Conservation (phyloP, 2,888 invertebrate species). For the Xestia xanthographa region DNA sequence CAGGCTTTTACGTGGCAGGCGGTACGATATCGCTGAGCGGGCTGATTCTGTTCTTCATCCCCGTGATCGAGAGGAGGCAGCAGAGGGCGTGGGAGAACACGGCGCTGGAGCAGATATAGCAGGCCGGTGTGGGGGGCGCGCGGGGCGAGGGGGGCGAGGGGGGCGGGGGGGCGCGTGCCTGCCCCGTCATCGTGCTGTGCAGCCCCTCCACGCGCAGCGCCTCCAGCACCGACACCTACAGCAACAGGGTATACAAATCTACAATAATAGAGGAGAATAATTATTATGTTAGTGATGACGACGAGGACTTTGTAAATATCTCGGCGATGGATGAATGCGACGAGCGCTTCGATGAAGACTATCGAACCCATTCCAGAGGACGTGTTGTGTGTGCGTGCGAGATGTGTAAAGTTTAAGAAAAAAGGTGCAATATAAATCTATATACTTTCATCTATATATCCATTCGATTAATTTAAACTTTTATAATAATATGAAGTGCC, state of each 20-base stretch:
- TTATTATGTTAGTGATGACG: conserved; percentile 75
- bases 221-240: conserved; percentile 81
- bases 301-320: conserved; percentile 81
- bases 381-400: conserved; percentile 77
- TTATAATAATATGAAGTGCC: conserved; percentile 59
- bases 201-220: conserved; percentile 83
- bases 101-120: conserved; percentile 86
- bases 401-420: conserved; percentile 73
- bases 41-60: conserved; percentile 96
- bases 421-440: conserved; percentile 78
- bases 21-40: conserved; percentile 96
- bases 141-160: conserved; percentile 64
- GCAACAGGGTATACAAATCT: conserved; percentile 88
- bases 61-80: conserved; percentile 91
- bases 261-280: conserved; percentile 80
- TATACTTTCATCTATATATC: conserved; percentile 61
- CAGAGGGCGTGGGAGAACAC: conserved; percentile 77
- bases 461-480: conserved; percentile 45
- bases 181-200: conserved; percentile 84
- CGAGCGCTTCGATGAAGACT: conserved; percentile 73
- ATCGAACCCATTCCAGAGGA: conserved; percentile 86
- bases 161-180: conserved; percentile 58
- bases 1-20: conserved; percentile 97
- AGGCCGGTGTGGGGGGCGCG: conserved; percentile 71
- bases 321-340: conserved; percentile 78